Evolutionary conservation across 2,113 vertebrate genomes (phyloP).

Genomic region (Irena cyanogastra): DNA sequence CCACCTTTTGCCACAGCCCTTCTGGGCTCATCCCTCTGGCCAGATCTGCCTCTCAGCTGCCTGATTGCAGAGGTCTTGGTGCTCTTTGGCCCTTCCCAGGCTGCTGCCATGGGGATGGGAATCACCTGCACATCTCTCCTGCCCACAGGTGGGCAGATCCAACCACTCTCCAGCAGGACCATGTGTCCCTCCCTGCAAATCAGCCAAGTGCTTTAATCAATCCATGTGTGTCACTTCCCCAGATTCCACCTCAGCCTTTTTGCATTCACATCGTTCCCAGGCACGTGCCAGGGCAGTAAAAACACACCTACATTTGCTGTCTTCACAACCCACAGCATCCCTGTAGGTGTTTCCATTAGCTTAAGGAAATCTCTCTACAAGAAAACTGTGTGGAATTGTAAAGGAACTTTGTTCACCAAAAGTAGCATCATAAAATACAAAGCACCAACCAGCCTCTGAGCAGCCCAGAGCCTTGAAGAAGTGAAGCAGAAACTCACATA

Average conservation of each 20-base stretch:
- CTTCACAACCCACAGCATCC: background rate
- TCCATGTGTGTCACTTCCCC: background rate
- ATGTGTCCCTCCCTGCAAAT: rapidly evolving
- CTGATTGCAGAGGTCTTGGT: background rate
- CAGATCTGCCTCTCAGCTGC: background rate
- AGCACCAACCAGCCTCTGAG: background rate
- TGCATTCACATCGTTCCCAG: rapidly evolving
- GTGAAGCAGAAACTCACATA: background rate
- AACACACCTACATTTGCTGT: background rate
- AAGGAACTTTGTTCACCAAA: background rate
- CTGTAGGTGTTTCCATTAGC: background rate
- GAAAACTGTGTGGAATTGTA: background rate
- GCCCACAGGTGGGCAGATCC: background rate
- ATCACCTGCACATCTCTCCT: background rate
- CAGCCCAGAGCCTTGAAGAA: background rate
- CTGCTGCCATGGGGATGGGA: too few relatives aligned
- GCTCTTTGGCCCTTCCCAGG: background rate
- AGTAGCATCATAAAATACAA: background rate
- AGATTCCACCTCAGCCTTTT: background rate
- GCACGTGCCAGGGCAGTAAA: background rate
- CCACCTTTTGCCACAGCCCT: rapidly evolving
- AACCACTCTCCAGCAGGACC: background rate
- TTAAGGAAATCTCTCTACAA: background rate
- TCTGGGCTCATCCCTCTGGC: background rate
- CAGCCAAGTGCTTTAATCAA: background rate